These are phyloP conservation scores for Auanema sp. DNA, from an alignment of 2,888 invertebrate species.

Conservation along the genomic window DNA sequence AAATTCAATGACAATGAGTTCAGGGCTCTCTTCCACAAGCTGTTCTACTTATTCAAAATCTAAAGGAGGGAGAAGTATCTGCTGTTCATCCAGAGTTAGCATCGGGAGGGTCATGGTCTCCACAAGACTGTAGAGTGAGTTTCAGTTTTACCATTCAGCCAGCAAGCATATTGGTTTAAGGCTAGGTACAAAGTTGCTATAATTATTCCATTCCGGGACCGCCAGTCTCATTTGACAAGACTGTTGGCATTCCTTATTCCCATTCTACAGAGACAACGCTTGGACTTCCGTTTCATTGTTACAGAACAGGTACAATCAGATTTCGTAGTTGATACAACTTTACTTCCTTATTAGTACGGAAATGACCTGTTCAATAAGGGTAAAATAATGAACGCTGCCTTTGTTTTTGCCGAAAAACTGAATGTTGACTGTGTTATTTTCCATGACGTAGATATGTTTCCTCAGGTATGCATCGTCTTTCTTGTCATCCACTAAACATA, in stretches of 20 bases:
- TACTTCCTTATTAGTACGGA: slow-evolving; percentile 48
- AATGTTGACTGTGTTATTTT: slow-evolving; percentile 63
- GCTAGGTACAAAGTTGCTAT: slow-evolving; percentile 60
- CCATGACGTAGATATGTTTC: slow-evolving; percentile 67
- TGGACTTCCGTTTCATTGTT: slow-evolving; percentile 64
- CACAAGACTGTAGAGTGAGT: slow-evolving; percentile 55
- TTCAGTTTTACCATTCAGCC: background rate
- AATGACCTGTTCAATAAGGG: slow-evolving; percentile 64
- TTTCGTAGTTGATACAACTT: no score
- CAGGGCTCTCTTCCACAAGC: slow-evolving; percentile 52
- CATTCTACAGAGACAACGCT: slow-evolving; percentile 59
- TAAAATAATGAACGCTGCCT: slow-evolving; percentile 64
- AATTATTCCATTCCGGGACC: slow-evolving; percentile 65
- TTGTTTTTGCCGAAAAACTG: slow-evolving; percentile 53
- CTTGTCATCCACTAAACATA: background rate
- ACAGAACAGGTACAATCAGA: slow-evolving; percentile 58
- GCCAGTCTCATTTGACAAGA: slow-evolving; percentile 61
- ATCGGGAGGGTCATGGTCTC: slow-evolving; percentile 62
- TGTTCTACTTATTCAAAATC: slow-evolving; percentile 57
- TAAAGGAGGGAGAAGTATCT: slow-evolving; percentile 47
- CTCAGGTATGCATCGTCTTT: slow-evolving; percentile 44
- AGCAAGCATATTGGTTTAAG: slow-evolving; percentile 17
- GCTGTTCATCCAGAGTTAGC: slow-evolving; percentile 49
- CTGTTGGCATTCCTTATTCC: slow-evolving; percentile 63
- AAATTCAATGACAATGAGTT: slow-evolving; percentile 14